Percentiles rank a stretch among this genome's conserved stretches.
Evolutionary conservation across 2,797 vertebrate genomes (phyloP).

Genomic region (Potorous gilbertii): DNA sequence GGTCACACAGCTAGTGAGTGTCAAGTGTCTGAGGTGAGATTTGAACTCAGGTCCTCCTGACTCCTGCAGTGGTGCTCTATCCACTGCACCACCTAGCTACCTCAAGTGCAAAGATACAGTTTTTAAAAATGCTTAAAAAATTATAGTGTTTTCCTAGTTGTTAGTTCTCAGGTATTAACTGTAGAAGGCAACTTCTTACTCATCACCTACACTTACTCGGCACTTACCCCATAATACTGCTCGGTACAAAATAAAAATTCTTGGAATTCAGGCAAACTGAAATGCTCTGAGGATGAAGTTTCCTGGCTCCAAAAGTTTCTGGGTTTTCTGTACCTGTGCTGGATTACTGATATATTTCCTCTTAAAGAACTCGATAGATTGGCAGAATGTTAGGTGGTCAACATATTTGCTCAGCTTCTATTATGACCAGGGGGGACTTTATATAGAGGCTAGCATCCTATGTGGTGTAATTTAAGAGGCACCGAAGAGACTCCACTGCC

Average conservation of each 20-base stretch:
- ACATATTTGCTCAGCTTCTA: background rate
- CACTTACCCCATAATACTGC: slow-evolving; percentile 32
- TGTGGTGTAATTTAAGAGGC: slow-evolving; percentile 31
- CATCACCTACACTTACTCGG: slow-evolving; percentile 48
- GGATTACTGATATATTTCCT: slow-evolving; percentile 10
- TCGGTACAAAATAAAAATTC: slow-evolving; percentile 62
- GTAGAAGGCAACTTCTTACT: slow-evolving; percentile 48
- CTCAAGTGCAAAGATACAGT: slow-evolving; percentile 25
- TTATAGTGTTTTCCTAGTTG: background rate
- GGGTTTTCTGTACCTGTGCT: background rate
- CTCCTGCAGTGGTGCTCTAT: too few relatives aligned
- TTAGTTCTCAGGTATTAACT: slow-evolving; percentile 48
- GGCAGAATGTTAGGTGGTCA: slow-evolving; percentile 23
- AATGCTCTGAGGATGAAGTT: slow-evolving; percentile 41
- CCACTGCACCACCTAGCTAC: too few relatives aligned
- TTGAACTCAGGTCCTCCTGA: too few relatives aligned
- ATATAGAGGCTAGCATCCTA: slow-evolving; percentile 29
- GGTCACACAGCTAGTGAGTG: too few relatives aligned
- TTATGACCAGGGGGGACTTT: slow-evolving; percentile 13
- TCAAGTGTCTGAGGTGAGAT: too few relatives aligned
- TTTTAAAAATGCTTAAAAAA: slow-evolving; percentile 51
- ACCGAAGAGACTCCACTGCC: background rate
- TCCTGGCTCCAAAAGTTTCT: background rate
- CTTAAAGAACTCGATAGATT: slow-evolving; percentile 39
- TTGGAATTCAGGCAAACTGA: slow-evolving; percentile 52